A percentile compares a stretch with the other conserved stretches of the same genome.
Evolutionary conservation across 1,140 invertebrate species (phyloP).

Genomic region (Drosophila ercepeae): DNA sequence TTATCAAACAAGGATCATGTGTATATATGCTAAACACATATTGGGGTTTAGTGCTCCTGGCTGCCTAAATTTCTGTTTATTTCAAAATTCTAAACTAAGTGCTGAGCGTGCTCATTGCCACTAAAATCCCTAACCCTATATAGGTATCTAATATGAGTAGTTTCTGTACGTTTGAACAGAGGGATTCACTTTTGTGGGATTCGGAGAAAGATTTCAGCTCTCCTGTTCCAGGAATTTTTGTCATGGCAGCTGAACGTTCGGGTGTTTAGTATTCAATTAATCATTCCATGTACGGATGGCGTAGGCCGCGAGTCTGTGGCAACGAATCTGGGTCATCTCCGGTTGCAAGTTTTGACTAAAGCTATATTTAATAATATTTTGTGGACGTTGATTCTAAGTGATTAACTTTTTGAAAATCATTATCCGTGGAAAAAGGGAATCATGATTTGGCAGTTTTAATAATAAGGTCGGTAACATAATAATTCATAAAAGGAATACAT

Average conservation of each 20-base stretch:
- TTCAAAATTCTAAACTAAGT: constrained; percentile 25
- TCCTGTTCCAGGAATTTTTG: constrained; percentile 6
- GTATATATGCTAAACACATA: constrained; percentile 4
- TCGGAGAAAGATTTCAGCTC: background rate
- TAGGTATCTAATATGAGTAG: background rate
- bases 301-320: constrained; percentile 6
- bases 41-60: background rate
- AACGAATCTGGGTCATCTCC: constrained; percentile 18
- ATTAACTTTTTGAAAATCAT: no score
- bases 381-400: no score
- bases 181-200: constrained; percentile 50
- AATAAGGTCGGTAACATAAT: no score
- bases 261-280: constrained; percentile 53
- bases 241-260: constrained; percentile 17
- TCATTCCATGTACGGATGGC: constrained; percentile 43
- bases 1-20: constrained; percentile 51
- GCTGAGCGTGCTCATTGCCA: constrained; percentile 2
- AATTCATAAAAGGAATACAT: no score
- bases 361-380: no score
- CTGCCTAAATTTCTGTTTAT: background rate
- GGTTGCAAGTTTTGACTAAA: background rate
- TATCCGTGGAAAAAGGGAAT: no score
- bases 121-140: background rate
- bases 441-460: constrained; percentile 5
- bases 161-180: background rate